Percentiles rank a stretch among this genome's conserved stretches.
These are phyloP conservation scores for Misgurnus anguillicaudatus DNA, from an alignment of 2,113 vertebrate species.

Conservation along the genomic window DNA sequence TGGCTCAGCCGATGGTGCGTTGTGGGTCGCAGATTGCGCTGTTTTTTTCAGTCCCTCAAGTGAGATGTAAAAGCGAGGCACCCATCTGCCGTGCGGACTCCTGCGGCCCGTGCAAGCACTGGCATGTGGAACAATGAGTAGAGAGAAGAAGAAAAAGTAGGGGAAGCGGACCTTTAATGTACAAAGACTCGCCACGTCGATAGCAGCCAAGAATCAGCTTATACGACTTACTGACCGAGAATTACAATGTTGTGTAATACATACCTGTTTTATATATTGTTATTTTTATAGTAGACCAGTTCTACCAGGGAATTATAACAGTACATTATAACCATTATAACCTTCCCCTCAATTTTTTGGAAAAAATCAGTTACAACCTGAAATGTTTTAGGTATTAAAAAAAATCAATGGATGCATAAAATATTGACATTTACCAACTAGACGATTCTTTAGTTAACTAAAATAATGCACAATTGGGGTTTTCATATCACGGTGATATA, in stretches of 20 bases:
- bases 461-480: no score
- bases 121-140: constrained; percentile 65
- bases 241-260: background rate
- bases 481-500: no score
- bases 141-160: constrained; percentile 64
- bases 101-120: constrained; percentile 72
- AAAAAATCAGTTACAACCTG: no score
- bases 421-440: no score
- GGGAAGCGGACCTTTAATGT: background rate
- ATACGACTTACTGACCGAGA: background rate
- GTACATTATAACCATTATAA: no score
- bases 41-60: constrained; percentile 72
- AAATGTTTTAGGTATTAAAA: no score
- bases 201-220: constrained; percentile 54
- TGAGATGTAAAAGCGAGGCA: constrained; percentile 80
- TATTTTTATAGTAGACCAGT: no score
- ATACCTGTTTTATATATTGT: no score
- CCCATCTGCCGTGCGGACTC: constrained; percentile 81
- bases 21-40: constrained; percentile 77
- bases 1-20: constrained; percentile 72
- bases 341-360: no score
- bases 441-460: no score
- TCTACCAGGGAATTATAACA: no score
- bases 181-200: constrained; percentile 24
- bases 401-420: no score